phyloP scores from a whole-genome alignment of 53 echinoderm and acorn worm genomes.

The Mesocentrotus franciscanus region DNA sequence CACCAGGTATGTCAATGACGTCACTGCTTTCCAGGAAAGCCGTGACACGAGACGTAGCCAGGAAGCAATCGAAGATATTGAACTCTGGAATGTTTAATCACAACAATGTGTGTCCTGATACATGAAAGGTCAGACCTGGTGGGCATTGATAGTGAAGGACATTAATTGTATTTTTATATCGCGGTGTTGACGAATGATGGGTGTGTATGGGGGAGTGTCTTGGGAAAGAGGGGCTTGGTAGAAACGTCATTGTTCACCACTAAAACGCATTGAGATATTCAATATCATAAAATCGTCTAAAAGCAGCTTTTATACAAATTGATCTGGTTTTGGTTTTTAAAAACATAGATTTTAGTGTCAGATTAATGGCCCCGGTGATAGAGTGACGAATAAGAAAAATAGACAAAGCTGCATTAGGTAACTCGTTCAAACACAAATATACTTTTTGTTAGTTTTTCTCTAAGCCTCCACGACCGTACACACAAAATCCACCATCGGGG shows the following conservation, averaged over 20 bases:
- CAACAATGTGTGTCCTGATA: slow-evolving; percentile 48
- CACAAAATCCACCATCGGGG: no score
- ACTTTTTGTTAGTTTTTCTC: no score
- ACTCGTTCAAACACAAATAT: no score
- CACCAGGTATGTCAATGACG: slow-evolving; percentile 63
- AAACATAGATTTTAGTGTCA: no score
- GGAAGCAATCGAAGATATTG: slow-evolving; percentile 21
- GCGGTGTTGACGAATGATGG: slow-evolving; percentile 8
- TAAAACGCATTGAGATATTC: neutral
- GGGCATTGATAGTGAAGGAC: slow-evolving; percentile 12
- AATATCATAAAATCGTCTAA: no score
- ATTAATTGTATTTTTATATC: slow-evolving; percentile 45
- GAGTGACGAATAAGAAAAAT: no score
- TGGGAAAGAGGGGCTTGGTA: neutral
- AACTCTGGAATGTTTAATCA: slow-evolving; percentile 39
- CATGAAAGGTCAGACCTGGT: slow-evolving; percentile 26
- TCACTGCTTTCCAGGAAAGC: slow-evolving; percentile 41
- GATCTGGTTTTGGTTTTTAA: no score
- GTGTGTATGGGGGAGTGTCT: neutral
- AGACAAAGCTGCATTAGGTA: no score
- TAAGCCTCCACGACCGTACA: no score
- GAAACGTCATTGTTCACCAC: neutral
- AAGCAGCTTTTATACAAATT: no score
- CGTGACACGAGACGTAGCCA: neutral
- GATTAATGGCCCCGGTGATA: no score